These are phyloP conservation scores for Ceratina australensis DNA, from an alignment of 1,140 invertebrate species.

Conservation along the genomic window DNA sequence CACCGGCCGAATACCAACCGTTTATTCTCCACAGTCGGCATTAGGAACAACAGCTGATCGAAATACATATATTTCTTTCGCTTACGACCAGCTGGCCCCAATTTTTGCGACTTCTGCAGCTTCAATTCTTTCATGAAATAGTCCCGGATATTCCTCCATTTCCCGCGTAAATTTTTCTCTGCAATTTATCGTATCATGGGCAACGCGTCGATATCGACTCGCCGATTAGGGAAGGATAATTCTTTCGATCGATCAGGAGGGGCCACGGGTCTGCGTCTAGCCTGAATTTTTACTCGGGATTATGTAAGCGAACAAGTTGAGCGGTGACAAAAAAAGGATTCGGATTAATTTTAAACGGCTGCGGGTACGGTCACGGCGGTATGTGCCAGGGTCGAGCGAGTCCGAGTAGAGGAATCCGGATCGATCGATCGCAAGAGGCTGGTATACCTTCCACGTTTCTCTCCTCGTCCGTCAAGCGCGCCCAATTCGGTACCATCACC, in stretches of 20 bases:
- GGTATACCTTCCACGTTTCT: constrained; percentile 73
- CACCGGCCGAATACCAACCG: constrained; percentile 55
- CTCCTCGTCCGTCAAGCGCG: constrained; percentile 68
- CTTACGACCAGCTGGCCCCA: constrained; percentile 59
- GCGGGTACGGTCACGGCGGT: constrained; percentile 4
- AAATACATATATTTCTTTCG: constrained; percentile 74
- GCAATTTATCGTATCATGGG: constrained; percentile 44
- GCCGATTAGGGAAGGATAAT: neutral
- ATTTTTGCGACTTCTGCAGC: constrained; percentile 59
- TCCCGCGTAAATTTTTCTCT: constrained; percentile 73
- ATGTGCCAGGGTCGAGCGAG: constrained; percentile 30
- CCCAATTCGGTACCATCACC: constrained; percentile 73
- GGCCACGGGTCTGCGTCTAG: neutral
- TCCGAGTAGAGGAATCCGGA: constrained; percentile 53
- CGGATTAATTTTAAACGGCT: constrained; percentile 29
- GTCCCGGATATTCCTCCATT: constrained; percentile 76
- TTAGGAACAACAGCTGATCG: constrained; percentile 71
- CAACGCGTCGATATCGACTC: no score
- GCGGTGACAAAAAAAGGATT: neutral
- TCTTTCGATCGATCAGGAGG: neutral
- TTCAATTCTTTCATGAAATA: constrained; percentile 77
- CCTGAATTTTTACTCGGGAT: neutral
- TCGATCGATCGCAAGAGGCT: constrained; percentile 58
- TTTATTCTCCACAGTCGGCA: constrained; percentile 72
- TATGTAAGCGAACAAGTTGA: constrained; percentile 2